Evolutionary conservation across 1,140 invertebrate genomes (phyloP), one percentile per base, ranked within the genome.

Genomic region (Drosophila nigromelanica): DNA sequence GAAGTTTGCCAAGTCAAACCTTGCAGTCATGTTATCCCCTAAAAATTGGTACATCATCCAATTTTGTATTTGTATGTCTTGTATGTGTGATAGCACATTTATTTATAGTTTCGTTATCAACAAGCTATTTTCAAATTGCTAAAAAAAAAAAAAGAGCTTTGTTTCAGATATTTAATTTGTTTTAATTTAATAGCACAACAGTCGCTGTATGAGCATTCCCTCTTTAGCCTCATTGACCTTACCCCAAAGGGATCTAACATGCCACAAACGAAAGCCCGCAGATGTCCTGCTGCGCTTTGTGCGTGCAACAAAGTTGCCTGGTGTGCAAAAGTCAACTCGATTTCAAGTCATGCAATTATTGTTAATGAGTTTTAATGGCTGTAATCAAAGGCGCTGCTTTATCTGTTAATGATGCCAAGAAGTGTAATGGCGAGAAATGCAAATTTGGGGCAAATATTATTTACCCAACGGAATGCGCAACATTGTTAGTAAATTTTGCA

Each of bases 311-410:
- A 50, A 40, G 21, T 33, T 58, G 27, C 27, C 27, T 5, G 27
- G 0, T 27, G 48, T 33, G 33, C 30, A 40, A 30, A 21, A 24
- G 33, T 35, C 33, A 8, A 14, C 43, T 51, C 39, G 30, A 8
- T 12, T 48, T 24, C 39, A 45, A 47, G 55, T 58, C 30, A 45
- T 62, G 71, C 71, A 83, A 83, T 82, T 62, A 86, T 73, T 87
- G 64, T 69, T 87, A 87, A 86, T 78, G 78, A 75, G 78, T 69
- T 86, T 86, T 86, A 86, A 86, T 86, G 74, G 55, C 75, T 37
- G 55, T 52, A 71, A 56, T 76, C 59, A 76, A 73, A 75, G 10
- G 18, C n/a, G 43, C 39, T 39, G 24, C 47, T 68, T 79, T 73
- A 79, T 79, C 80, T 76, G 37, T 78, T 86, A 86, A 86, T 76